phyloP scores from a whole-genome alignment of 1,140 invertebrate species.

The Drosophila quadrilineata region DNA sequence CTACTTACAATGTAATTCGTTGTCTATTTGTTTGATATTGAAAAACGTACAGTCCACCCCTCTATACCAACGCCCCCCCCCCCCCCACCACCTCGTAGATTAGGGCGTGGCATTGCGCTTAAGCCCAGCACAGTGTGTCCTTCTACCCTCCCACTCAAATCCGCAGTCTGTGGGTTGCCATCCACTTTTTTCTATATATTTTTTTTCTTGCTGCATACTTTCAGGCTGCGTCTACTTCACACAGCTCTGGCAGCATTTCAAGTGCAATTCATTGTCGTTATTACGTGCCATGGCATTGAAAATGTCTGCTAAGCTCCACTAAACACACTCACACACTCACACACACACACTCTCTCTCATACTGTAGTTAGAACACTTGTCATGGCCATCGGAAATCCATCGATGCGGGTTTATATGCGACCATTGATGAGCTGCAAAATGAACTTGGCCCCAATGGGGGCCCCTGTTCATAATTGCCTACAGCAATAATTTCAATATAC shows the following conservation, averaged over 20 bases:
- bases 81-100: too few relatives aligned
- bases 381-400: conserved; percentile 18
- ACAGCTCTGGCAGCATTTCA: conserved; percentile 40
- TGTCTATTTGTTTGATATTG: conserved; percentile 80
- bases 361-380: neutral
- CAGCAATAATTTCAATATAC: conserved; percentile 67
- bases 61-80: too few relatives aligned
- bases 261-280: conserved; percentile 73
- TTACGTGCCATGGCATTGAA: conserved; percentile 75
- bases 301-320: conserved; percentile 28
- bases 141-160: conserved; percentile 15
- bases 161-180: too few relatives aligned
- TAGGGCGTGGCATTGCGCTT: conserved; percentile 4
- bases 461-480: conserved; percentile 71
- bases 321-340: neutral
- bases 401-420: conserved; percentile 3
- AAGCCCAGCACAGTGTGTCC: too few relatives aligned
- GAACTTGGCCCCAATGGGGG: conserved; percentile 23
- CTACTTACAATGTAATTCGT: conserved; percentile 80
- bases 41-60: conserved; percentile 47
- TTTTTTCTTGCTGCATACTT: too few relatives aligned
- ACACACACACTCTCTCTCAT: conserved; percentile 6
- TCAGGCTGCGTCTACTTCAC: neutral
- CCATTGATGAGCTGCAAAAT: conserved; percentile 42
- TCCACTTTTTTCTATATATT: too few relatives aligned